Percentiles rank a stretch among this genome's conserved stretches.
Evolutionary conservation across 2,113 vertebrate genomes (phyloP).

Genomic region (Tyto alba): DNA sequence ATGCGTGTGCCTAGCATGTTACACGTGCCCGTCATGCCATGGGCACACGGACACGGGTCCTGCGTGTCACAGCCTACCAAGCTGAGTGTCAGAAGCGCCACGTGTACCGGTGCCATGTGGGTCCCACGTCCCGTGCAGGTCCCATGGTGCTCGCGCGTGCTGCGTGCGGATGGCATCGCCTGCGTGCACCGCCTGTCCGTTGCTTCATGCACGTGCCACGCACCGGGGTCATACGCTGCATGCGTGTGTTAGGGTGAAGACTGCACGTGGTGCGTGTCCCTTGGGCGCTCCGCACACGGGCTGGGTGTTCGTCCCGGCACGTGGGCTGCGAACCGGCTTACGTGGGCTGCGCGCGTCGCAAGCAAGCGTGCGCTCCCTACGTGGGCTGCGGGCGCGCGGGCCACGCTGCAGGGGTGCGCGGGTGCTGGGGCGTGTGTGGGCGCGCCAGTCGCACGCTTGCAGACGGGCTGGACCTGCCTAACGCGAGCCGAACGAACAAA

Average conservation of each 20-base stretch:
- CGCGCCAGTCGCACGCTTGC: neutral
- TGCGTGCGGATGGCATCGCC: neutral
- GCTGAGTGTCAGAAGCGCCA: neutral
- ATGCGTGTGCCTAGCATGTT: fast-evolving
- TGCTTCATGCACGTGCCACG: fast-evolving
- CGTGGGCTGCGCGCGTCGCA: fast-evolving
- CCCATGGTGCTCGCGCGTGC: fast-evolving
- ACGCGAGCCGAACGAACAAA: conserved; percentile 99
- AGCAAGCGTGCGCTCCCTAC: fast-evolving
- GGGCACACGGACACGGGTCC: fast-evolving
- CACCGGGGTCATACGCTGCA: fast-evolving
- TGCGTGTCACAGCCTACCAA: neutral
- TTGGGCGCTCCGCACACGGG: fast-evolving
- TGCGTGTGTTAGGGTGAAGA: neutral
- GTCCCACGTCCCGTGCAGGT: neutral
- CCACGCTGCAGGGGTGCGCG: fast-evolving
- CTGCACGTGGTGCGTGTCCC: fast-evolving
- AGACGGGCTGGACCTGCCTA: conserved; percentile 92
- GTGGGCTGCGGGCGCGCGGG: neutral
- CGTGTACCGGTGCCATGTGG: neutral
- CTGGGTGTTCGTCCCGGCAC: fast-evolving
- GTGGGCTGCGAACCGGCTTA: fast-evolving
- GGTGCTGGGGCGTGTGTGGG: neutral
- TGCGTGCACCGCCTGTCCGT: neutral
- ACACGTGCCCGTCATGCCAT: neutral